Evolutionary conservation across 2,797 vertebrate species (phyloP), one percentile per base, ranked within the genome.

Genomic region (Chrosomus eos): DNA sequence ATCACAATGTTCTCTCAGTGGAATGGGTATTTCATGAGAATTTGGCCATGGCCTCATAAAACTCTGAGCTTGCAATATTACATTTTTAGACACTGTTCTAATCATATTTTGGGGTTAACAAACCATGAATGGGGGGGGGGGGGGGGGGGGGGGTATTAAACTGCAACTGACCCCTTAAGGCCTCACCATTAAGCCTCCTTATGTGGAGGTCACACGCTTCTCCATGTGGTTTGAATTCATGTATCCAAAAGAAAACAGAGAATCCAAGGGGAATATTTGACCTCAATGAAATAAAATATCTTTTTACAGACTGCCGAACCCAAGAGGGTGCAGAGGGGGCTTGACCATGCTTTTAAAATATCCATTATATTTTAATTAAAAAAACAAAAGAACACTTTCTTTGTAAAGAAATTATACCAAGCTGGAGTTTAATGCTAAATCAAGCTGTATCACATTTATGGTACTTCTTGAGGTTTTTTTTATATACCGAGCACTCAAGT

Each of bases 1-100:
- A 81, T 81, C n/a, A 73, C 81, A 80, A 77, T 55, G 79, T 87
- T 81, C 76, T 90, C 80, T 86, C 86, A 89, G 90, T 81, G 88
- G 80, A 81, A 86, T 85, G 79, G 86, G 81, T 18, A 67, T 79
- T 90, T 88, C 88, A 88, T 95, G 94, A 92, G 93, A 95, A 94
- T 90, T 86, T 93, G 92, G 92, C 93, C 92, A 80, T 76, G 66
- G 81, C 88, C 87, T 84, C 88, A 93, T 89, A 89, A 93, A 92
- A 88, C 88, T 88, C 83, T 90, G 10, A 81, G 67, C 58, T 86
- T 81, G 85, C 28, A 31, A 82, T 85, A 81, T 58, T 60, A 72
- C 79, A 18, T 80, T 84, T 86, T 87, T 55, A 86, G 71, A 86
- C 23, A 84, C 40, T 66, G 11, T 74, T 76, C 28, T 80, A 38